Base-by-base conservation (phyloP, 2,888 invertebrate genomes). In the Leptopilina syphax region DNA sequence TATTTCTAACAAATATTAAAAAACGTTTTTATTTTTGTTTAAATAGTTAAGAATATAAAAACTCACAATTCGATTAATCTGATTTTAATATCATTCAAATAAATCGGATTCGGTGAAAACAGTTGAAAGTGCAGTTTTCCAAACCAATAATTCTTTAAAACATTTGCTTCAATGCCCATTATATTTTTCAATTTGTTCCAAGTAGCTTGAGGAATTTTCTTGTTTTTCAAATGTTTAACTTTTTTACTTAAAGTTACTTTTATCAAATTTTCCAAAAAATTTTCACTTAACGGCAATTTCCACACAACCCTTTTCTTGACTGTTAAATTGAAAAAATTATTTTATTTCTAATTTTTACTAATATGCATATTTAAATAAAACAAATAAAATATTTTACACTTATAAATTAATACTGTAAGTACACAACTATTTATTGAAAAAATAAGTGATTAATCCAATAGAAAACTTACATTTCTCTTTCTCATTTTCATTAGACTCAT, bases 21-120 rank as follows among this genome's bases (percentile, higher is more conserved):
- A 3, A 3, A 34, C 34, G 3, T 34, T 34, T 34, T 34, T 2
- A 2, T 34, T 34, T 34, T 34, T 34, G 27, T 34, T 34, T 2
- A 34, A 34, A 34, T 34, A 34, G 34, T 34, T 34, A 34, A 34
- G 2, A 34, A 34, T 34, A 34, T 34, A 34, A 34, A 34, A 34
- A 34, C 88, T 87, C 81, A 90, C 90, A 87, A 88, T 84, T 90
- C 88, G 66, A 91, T 91, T 60, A 91, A 78, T 81, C 87, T 85
- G 76, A 91, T 87, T 80, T 88, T 91, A 9, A 89, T 83, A 66
- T 89, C 86, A 73, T 85, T 89, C n/a, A 87, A 79, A 78, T 86
- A 89, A 76, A 91, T 84, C 3, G 86, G 84, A 44, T 82, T 65
- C 4, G 84, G 76, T 77, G 85, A 87, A 79, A 89, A 91, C 57